Evolutionary conservation across 2,888 invertebrate species (phyloP).

Genomic region (Anodontia alba): DNA sequence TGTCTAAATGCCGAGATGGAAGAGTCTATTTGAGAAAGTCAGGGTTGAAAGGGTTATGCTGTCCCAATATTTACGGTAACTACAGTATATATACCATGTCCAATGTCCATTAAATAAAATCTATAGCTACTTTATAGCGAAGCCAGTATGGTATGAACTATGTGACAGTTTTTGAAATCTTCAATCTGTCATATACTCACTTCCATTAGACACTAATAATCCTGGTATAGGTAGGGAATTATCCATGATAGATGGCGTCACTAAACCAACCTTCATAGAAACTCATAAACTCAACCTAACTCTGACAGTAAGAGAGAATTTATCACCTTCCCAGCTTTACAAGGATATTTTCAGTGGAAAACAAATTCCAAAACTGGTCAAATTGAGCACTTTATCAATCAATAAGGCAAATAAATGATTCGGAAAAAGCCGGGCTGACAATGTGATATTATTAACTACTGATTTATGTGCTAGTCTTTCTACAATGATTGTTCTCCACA

Average conservation of each 20-base stretch:
- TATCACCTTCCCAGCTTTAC: constrained; percentile 20
- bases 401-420: constrained; percentile 28
- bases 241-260: constrained; percentile 7
- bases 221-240: constrained; percentile 17
- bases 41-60: too few species aligned
- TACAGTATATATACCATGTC: too few species aligned
- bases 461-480: constrained; percentile 20
- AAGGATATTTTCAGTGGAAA: constrained; percentile 24
- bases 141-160: not conserved
- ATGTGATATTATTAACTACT: constrained; percentile 25
- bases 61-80: too few species aligned
- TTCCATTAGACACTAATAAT: constrained; percentile 17
- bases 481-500: constrained; percentile 4
- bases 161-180: not conserved
- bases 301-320: constrained; percentile 6
- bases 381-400: constrained; percentile 30
- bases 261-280: constrained; percentile 4
- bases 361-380: constrained; percentile 29
- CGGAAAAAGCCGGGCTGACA: constrained; percentile 24
- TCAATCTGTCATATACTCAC: constrained; percentile 7
- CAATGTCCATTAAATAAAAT: too few species aligned
- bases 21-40: too few species aligned
- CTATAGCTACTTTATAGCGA: too few species aligned
- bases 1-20: too few species aligned
- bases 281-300: constrained; percentile 16